These are phyloP conservation scores for Aurelia sp. DNA, from an alignment of 30 jellyfish, hydroid and myxozoan genomes.

Conservation along the genomic window DNA sequence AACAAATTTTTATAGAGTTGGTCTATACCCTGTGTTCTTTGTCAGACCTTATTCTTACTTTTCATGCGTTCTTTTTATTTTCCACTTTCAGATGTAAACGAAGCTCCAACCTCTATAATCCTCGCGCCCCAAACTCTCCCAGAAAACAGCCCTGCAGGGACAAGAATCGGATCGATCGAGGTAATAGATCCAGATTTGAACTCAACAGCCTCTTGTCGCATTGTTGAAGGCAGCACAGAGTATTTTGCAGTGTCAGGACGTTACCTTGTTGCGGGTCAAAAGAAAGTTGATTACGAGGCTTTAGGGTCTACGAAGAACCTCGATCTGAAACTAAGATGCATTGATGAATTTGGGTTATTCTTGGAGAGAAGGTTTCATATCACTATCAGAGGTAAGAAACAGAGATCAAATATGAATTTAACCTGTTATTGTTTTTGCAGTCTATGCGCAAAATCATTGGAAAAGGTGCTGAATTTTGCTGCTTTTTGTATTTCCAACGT, in stretches of 20 bases:
- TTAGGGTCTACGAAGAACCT: slow-evolving; percentile 40
- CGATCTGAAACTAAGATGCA: slow-evolving; percentile 45
- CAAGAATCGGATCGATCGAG: slow-evolving; percentile 50
- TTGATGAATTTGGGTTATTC: slow-evolving; percentile 64
- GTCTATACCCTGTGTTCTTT: too few species aligned
- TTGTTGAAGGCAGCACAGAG: slow-evolving; percentile 43
- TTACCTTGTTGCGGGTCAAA: slow-evolving; percentile 43
- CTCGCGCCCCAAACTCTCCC: slow-evolving; percentile 34
- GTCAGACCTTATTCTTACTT: too few species aligned
- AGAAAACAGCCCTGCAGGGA: slow-evolving; percentile 72
- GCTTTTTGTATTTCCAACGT: too few species aligned
- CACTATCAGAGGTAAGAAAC: slow-evolving; percentile 62
- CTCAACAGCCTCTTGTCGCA: slow-evolving; percentile 64
- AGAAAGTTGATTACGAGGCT: slow-evolving; percentile 67
- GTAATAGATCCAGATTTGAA: slow-evolving; percentile 70
- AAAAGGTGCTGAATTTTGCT: too few species aligned
- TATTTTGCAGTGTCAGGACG: slow-evolving; percentile 33
- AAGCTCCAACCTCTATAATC: slow-evolving; percentile 76
- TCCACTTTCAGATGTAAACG: slow-evolving; percentile 65
- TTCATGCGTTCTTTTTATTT: not conserved
- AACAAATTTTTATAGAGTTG: too few species aligned
- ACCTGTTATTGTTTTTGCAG: too few species aligned
- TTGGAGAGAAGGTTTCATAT: slow-evolving; percentile 33
- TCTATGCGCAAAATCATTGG: too few species aligned
- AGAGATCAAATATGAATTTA: too few species aligned